Percentiles rank a stretch among this genome's conserved stretches.
These are phyloP conservation scores for Pandemis cinnamomeana DNA, from an alignment of 2,888 invertebrate species.

Conservation along the genomic window DNA sequence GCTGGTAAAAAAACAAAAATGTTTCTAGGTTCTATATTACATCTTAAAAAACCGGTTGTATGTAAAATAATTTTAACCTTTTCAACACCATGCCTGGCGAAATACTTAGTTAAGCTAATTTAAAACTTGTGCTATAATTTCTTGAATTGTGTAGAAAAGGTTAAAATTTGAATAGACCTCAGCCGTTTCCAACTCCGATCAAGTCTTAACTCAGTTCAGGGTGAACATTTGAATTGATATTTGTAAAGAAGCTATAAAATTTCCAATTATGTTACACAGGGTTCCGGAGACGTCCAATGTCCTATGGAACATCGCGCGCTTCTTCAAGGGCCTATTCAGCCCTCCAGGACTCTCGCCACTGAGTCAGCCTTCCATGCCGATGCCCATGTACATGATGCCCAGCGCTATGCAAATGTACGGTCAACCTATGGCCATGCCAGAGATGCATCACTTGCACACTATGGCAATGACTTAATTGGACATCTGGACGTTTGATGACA, in stretches of 20 bases:
- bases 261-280: conserved; percentile 71
- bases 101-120: too few relatives aligned
- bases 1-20: too few relatives aligned
- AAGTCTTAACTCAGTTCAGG: background rate
- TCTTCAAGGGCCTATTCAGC: conserved; percentile 81
- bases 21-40: too few relatives aligned
- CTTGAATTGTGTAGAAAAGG: too few relatives aligned
- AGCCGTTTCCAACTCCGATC: conserved; percentile 16
- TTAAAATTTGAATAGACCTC: too few relatives aligned
- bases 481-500: conserved; percentile 58
- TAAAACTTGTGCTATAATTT: too few relatives aligned
- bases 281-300: conserved; percentile 83
- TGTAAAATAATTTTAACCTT: too few relatives aligned
- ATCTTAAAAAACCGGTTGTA: too few relatives aligned
- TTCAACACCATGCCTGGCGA: too few relatives aligned
- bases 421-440: conserved; percentile 64
- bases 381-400: conserved; percentile 80
- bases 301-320: conserved; percentile 82
- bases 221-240: conserved; percentile 54
- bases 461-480: conserved; percentile 72
- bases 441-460: conserved; percentile 50
- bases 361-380: conserved; percentile 71
- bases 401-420: conserved; percentile 62
- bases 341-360: conserved; percentile 72
- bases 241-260: conserved; percentile 49